Percentiles rank a stretch among this genome's conserved stretches.
These are phyloP conservation scores for Drosophila ezoana DNA, from an alignment of 2,888 invertebrate species.

Conservation along the genomic window DNA sequence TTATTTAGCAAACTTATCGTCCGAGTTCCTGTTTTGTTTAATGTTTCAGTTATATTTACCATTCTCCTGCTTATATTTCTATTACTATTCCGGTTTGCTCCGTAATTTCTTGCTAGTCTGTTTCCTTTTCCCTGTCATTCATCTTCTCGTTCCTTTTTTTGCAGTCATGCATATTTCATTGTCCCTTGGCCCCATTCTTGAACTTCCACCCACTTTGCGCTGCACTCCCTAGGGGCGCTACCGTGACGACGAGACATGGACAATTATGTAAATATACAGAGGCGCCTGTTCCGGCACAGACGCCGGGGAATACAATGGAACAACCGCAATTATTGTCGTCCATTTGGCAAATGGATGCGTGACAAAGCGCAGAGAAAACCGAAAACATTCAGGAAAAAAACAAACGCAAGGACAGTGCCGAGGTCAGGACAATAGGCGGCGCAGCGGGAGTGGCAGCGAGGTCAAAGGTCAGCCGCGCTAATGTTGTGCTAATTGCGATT, in stretches of 20 bases:
- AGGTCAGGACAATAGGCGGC: slow-evolving; percentile 59
- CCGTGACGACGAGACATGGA: slow-evolving; percentile 69
- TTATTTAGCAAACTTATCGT: slow-evolving; percentile 12
- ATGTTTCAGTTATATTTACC: background rate
- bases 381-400: slow-evolving; percentile 4
- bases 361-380: slow-evolving; percentile 61
- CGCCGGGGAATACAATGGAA: slow-evolving; percentile 62
- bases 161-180: slow-evolving; percentile 16
- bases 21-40: slow-evolving; percentile 14
- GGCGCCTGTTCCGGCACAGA: slow-evolving; percentile 64
- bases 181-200: slow-evolving; percentile 11
- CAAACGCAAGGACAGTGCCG: slow-evolving; percentile 66
- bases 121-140: slow-evolving; percentile 9
- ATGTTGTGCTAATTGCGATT: slow-evolving; percentile 76
- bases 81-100: slow-evolving; percentile 9
- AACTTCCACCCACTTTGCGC: slow-evolving; percentile 24
- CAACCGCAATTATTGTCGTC: slow-evolving; percentile 75
- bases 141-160: slow-evolving; percentile 2
- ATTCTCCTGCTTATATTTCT: slow-evolving; percentile 25
- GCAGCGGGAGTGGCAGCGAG: slow-evolving; percentile 74
- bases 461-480: slow-evolving; percentile 79
- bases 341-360: slow-evolving; percentile 75
- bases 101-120: slow-evolving; percentile 14
- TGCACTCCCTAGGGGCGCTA: slow-evolving; percentile 25
- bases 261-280: slow-evolving; percentile 77